phyloP scores from a whole-genome alignment of 2,797 vertebrate species.

The Choloepus didactylus region DNA sequence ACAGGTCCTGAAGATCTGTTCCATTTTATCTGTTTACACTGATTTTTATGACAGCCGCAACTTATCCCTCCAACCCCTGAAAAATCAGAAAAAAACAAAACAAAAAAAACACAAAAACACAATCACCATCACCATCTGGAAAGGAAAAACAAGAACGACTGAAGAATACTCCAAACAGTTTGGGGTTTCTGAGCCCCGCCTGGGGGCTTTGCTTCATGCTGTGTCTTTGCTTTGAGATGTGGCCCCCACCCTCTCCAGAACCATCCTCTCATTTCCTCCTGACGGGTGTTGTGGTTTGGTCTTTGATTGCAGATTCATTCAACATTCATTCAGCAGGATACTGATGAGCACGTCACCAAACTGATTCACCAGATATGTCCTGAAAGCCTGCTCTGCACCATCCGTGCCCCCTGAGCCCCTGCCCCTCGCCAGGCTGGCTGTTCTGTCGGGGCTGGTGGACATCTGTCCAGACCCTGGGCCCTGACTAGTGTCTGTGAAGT shows the following conservation, averaged over 20 bases:
- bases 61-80: background rate
- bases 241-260: slow-evolving; percentile 31
- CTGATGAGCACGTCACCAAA: background rate
- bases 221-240: background rate
- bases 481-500: background rate
- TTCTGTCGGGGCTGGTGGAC: too few species aligned
- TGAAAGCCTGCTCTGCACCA: background rate
- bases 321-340: slow-evolving; percentile 72
- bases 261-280: slow-evolving; percentile 67
- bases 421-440: background rate
- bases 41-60: background rate
- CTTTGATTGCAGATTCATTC: slow-evolving; percentile 81
- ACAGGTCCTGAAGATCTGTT: background rate
- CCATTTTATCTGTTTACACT: background rate
- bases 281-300: slow-evolving; percentile 68
- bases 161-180: accelerated
- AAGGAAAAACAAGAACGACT: background rate
- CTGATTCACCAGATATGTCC: background rate
- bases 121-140: background rate
- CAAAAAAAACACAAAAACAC: background rate
- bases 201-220: background rate
- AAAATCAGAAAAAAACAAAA: background rate
- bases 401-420: background rate
- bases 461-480: too few species aligned
- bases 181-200: background rate